These are phyloP conservation scores for Epinephelus moara DNA, from an alignment of 2,113 vertebrate genomes.

Conservation along the genomic window DNA sequence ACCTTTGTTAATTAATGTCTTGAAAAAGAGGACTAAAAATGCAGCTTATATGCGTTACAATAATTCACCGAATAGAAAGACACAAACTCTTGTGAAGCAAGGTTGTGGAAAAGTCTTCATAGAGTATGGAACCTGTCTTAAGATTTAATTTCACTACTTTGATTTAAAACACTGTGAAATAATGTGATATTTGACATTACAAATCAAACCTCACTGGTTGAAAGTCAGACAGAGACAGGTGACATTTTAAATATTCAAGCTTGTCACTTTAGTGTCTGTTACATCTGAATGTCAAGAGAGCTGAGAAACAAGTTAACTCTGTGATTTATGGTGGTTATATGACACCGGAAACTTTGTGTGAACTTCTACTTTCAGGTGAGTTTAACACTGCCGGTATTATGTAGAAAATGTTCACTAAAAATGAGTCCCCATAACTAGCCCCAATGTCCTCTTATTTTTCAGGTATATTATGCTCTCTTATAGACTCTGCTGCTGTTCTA, in stretches of 20 bases:
- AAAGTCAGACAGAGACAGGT: neutral
- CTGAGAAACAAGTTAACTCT: neutral
- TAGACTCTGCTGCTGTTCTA: neutral
- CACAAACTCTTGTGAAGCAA: neutral
- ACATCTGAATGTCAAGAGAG: neutral
- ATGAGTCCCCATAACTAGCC: neutral
- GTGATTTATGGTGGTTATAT: neutral
- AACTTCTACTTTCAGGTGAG: conserved; percentile 8
- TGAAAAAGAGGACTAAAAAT: neutral
- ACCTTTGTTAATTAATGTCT: neutral
- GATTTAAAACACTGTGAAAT: neutral
- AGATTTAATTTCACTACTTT: neutral
- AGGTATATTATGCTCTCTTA: neutral
- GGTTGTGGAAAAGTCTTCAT: neutral
- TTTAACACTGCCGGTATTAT: neutral
- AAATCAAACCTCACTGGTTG: neutral
- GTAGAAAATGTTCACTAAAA: no score
- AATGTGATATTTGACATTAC: neutral
- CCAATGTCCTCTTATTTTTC: neutral
- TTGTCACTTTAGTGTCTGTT: neutral
- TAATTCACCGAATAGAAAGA: neutral
- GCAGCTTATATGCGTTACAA: neutral
- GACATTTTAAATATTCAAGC: neutral
- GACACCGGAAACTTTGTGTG: neutral
- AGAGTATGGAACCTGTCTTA: neutral